A percentile compares a stretch with the other conserved stretches of the same genome.
Evolutionary conservation across 2,113 vertebrate species (phyloP).

Genomic region (Mixornis gularis): DNA sequence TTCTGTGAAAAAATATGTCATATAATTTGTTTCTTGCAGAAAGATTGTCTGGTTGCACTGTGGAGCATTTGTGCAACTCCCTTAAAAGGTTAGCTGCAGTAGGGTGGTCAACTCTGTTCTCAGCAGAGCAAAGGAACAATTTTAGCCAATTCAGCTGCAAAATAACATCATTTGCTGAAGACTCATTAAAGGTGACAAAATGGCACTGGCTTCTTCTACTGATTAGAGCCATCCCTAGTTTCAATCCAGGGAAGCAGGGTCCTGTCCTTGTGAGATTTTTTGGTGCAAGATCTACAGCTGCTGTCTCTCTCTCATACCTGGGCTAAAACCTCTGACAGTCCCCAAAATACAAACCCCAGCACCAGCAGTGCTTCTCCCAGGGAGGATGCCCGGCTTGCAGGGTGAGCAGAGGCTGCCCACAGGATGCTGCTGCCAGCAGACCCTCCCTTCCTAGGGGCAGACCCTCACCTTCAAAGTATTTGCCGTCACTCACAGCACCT

Average conservation of each 20-base stretch:
- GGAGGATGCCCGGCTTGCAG: not conserved
- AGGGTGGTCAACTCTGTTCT: not conserved
- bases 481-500: accelerated
- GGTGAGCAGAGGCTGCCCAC: not conserved
- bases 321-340: not conserved
- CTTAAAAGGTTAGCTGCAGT: not conserved
- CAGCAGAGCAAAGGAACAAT: not conserved
- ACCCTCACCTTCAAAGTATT: not conserved
- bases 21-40: not conserved
- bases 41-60: not conserved
- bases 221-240: not conserved
- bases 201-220: not conserved
- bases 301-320: not conserved
- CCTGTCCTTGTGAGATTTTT: not conserved
- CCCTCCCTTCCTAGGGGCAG: not conserved
- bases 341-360: not conserved
- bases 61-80: not conserved
- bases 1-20: not conserved
- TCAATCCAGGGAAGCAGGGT: not conserved
- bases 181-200: not conserved
- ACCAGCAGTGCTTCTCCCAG: not conserved
- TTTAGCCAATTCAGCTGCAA: not conserved
- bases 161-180: not conserved
- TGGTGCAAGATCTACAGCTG: not conserved
- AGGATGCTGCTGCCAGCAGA: not conserved